Evolutionary conservation across 2,113 vertebrate genomes (phyloP), one percentile per base, ranked within the genome.

Genomic region (Typhlomys cinereus): DNA sequence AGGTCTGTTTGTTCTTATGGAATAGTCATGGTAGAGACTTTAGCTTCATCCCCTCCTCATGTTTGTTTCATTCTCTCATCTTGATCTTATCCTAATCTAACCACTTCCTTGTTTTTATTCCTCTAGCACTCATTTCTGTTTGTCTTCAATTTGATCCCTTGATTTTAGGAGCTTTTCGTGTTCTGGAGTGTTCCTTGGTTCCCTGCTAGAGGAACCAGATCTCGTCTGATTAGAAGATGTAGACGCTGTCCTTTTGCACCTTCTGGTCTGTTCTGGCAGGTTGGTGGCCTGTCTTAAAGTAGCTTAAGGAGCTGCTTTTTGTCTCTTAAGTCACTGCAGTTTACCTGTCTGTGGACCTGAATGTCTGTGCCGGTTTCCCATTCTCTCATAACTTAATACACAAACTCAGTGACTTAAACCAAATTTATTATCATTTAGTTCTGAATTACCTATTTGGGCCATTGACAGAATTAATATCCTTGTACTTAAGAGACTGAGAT

Each of bases 381-480:
- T 80, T 90, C 50, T 82, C 2, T 90, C 20, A 17, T 66, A 94
- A 85, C 29, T 88, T 71, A 88, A 82, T 76, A 71, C 23, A 66
- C 25, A 76, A 81, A 78, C 21, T 29, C 59, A 57, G n/a, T 82
- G 39, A 50, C 59, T 88, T 95, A 69, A 90, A 92, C 76, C 64
- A 95, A 61, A 44, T 73, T 79, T 95, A 64, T 88, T 92, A 41
- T 78, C 17, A 78, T 94, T 59, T 0, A 44, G 18, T 81, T 96
- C 62, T 92, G 8, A 84, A 82, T 13, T 29, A 78, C 31, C 29
- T 82, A 62, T 34, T 93, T 64, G 29, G 50, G 21, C 80, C 79
- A 18, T 50, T 91, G 70, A 41, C 62, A 39, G n/a, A 83, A 93
- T 85, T 85, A 76, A 73, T 48, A 93, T 90, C 18, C 21, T 93